Evolutionary conservation across 2,113 vertebrate genomes (phyloP), one percentile per base, ranked within the genome.

Genomic region (Lepidothrix coronata): DNA sequence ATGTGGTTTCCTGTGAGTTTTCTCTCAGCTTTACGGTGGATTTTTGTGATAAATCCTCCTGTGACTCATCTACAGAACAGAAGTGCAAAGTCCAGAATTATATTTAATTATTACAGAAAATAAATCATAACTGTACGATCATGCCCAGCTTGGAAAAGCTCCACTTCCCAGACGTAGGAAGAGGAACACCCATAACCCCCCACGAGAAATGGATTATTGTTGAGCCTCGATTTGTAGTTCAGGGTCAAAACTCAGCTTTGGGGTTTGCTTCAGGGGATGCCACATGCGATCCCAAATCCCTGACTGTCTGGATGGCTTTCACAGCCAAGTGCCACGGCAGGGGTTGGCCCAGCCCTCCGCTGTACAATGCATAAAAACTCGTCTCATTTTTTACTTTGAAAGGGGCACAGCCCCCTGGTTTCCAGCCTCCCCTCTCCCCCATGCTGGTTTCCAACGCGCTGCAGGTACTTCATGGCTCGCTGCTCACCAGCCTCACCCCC

Each of bases 261-360:
- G 48, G 61, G 35, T 89, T 66, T 24, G 24, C 66, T 39, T 67
- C 2, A 19, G 35, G 43, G 46, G 65, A 27, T 57, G 67, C 33
- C 18, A 35, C 0, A 0, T 71, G 20, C 2, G 2, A 7, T 8
- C 30, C 70, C 2, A 0, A 70, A 51, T 19, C 72, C 70, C 59
- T 33, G 61, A 23, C 14, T 35, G 49, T 4, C 48, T 28, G 46
- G 31, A 3, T 24, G 39, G 33, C 24, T 35, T 46, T 4, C 25
- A 11, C 3, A 1, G 19, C 55, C 59, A 70, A 33, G 51, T 10
- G 23, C 33, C 44, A 21, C 4, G 1, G 25, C 39, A 35, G 7
- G 5, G 31, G 8, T 8, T 28, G 51, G 15, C 61, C 55, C n/a
- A 51, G 48, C 19, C 46, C n/a, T 79, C 51, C 0, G 0, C 10